Evolutionary conservation across 2,888 invertebrate genomes (phyloP).

Genomic region (Cyclophora albipunctata): DNA sequence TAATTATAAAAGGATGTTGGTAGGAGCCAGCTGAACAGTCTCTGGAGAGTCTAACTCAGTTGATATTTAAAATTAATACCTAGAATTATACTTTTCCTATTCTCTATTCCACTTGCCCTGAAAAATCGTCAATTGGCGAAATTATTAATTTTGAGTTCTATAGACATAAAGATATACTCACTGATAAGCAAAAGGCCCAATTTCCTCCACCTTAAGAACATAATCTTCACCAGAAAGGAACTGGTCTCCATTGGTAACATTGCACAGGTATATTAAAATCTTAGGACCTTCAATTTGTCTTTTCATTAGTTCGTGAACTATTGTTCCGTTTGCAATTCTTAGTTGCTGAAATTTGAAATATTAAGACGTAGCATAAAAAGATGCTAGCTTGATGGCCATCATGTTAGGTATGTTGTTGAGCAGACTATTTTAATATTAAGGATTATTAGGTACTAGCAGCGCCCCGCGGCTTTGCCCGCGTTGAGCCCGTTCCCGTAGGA

Average conservation of each 20-base stretch:
- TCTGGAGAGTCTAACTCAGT: no score
- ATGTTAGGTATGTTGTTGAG: background rate
- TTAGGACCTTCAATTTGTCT: conserved; percentile 80
- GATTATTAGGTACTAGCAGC: background rate
- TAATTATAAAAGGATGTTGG: no score
- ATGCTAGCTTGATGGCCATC: background rate
- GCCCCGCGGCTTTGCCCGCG: background rate
- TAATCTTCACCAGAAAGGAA: conserved; percentile 78
- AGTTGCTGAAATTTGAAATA: conserved; percentile 27
- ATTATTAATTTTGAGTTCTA: background rate
- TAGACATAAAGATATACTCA: conserved; percentile 47
- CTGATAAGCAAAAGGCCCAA: conserved; percentile 90
- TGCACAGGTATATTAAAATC: conserved; percentile 81
- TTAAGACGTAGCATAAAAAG: background rate
- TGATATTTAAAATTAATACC: no score
- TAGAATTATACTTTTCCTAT: background rate
- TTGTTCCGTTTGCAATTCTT: conserved; percentile 69
- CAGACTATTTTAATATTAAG: background rate
- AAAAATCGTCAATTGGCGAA: background rate
- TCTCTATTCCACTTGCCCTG: background rate
- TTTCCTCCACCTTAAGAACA: conserved; percentile 80
- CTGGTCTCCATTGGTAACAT: conserved; percentile 83
- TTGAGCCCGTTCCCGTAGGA: no score
- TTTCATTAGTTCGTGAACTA: conserved; percentile 77
- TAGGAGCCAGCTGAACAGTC: background rate